Percentiles rank a stretch among this genome's conserved stretches.
phyloP scores from a whole-genome alignment of 2,888 invertebrate genomes.

The Cremastobaeus sp. region DNA sequence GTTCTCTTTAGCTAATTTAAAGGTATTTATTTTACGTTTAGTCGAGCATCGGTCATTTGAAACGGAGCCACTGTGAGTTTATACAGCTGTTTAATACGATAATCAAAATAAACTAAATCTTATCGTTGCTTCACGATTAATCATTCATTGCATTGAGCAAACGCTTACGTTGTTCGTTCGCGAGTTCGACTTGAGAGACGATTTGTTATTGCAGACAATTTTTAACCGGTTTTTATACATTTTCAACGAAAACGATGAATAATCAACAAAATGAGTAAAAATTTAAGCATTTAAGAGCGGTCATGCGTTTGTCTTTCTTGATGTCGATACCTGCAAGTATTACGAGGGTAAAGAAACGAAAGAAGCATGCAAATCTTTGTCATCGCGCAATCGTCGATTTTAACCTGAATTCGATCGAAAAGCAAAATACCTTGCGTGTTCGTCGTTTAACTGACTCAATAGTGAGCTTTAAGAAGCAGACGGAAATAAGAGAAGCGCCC shows the following conservation, averaged over 20 bases:
- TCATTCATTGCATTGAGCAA: neutral
- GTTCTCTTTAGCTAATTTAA: no score
- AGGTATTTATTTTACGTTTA: no score
- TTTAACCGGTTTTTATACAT: constrained; percentile 57
- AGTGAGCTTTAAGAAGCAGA: constrained; percentile 40
- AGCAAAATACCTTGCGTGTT: constrained; percentile 55
- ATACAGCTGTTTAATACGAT: no score
- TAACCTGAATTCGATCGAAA: constrained; percentile 44
- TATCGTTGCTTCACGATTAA: neutral
- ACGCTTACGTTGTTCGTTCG: constrained; percentile 45
- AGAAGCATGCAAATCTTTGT: constrained; percentile 30
- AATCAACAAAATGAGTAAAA: constrained; percentile 21
- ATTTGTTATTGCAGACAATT: constrained; percentile 50
- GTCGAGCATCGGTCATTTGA: no score
- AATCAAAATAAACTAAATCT: neutral
- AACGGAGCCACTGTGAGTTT: no score
- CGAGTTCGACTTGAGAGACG: constrained; percentile 24
- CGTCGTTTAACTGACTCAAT: constrained; percentile 50
- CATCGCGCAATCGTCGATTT: constrained; percentile 57
- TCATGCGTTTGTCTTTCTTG: constrained; percentile 55
- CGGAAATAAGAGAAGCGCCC: constrained; percentile 15
- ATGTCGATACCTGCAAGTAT: constrained; percentile 60
- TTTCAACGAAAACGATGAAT: constrained; percentile 39
- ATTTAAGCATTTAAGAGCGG: constrained; percentile 49
- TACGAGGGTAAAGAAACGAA: constrained; percentile 32